These are phyloP conservation scores for Calosoma granatense DNA, from an alignment of 1,140 invertebrate species.

Conservation along the genomic window DNA sequence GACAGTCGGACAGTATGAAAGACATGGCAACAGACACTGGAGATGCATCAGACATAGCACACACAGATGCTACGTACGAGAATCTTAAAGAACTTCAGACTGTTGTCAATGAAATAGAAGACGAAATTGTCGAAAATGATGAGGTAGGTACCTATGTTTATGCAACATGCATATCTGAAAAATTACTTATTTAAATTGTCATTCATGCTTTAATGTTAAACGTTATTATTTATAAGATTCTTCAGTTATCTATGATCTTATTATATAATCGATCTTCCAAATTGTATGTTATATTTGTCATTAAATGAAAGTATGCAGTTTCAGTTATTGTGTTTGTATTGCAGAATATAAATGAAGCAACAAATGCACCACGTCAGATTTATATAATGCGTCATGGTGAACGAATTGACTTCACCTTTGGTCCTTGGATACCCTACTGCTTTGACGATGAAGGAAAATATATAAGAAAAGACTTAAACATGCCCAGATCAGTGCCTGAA, in stretches of 20 bases:
- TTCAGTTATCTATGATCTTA: too few species aligned
- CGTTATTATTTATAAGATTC: too few species aligned
- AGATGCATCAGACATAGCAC: neutral
- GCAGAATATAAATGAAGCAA: neutral
- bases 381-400: slow-evolving; percentile 81
- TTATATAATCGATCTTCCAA: too few species aligned
- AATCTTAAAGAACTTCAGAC: neutral
- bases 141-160: neutral
- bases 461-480: slow-evolving; percentile 75
- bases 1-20: neutral
- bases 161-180: too few species aligned
- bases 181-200: too few species aligned
- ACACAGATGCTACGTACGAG: neutral
- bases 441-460: slow-evolving; percentile 75
- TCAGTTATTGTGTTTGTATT: too few species aligned
- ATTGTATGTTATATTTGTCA: too few species aligned
- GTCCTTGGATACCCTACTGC: slow-evolving; percentile 76
- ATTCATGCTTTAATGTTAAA: too few species aligned
- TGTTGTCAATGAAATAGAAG: neutral
- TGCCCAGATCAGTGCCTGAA: slow-evolving; percentile 65
- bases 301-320: neutral
- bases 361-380: slow-evolving; percentile 35
- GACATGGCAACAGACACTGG: neutral
- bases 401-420: slow-evolving; percentile 84
- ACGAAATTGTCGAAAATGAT: neutral